These are phyloP conservation scores for Odontophorus gujanensis DNA, from an alignment of 2,113 vertebrate species.

Conservation along the genomic window DNA sequence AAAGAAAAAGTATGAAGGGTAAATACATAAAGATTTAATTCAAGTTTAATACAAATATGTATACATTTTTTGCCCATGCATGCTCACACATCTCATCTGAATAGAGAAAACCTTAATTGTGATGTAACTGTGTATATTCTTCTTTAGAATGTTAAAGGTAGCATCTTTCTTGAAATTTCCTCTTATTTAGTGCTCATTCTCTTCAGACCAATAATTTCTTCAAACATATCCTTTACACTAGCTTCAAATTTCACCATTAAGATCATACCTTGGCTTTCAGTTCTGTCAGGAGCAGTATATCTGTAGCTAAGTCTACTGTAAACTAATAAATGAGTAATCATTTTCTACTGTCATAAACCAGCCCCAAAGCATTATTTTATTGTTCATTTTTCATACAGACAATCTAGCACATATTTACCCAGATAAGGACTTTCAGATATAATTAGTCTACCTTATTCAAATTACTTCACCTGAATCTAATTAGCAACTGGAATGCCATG, in stretches of 20 bases:
- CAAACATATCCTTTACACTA: neutral
- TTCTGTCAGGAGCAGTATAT: neutral
- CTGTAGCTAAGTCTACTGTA: neutral
- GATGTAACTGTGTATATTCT: neutral
- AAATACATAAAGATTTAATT: constrained; percentile 29
- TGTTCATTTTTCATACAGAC: neutral
- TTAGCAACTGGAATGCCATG: neutral
- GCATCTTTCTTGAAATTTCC: neutral
- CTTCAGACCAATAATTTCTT: neutral
- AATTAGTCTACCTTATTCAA: neutral
- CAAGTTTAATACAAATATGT: constrained; percentile 32
- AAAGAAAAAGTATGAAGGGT: constrained; percentile 24
- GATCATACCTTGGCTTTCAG: neutral
- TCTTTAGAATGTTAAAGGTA: neutral
- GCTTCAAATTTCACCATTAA: neutral
- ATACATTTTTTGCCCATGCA: neutral
- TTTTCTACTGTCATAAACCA: neutral
- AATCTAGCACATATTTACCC: neutral
- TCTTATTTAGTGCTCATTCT: neutral
- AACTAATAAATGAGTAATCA: neutral
- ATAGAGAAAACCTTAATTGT: constrained; percentile 40
- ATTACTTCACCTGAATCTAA: neutral
- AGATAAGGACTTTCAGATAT: neutral
- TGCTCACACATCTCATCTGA: constrained; percentile 38
- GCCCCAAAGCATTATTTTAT: neutral